Evolutionary conservation across 1,140 invertebrate genomes (phyloP), one percentile per base, ranked within the genome.

Genomic region (Musca domestica): DNA sequence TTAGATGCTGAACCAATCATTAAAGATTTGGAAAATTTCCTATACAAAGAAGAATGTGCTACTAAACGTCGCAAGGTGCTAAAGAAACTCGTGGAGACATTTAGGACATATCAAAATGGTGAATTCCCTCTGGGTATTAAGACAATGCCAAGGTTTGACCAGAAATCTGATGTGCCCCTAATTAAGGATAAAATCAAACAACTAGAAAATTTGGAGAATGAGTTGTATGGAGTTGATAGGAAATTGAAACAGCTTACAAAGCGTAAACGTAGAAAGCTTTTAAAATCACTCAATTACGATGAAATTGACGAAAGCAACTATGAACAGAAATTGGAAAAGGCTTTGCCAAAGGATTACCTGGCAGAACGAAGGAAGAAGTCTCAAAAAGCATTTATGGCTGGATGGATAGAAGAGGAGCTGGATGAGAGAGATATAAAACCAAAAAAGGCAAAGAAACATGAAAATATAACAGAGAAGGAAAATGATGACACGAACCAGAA

Each of bases 111-210:
- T 17, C 77, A 84, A 2, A 68, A 81, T 48, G 89, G 88, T 17
- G 79, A 83, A 47, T 91, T 89, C 81, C 89, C 89, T 6, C 69
- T 91, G 7, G 88, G 88, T 9, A 73, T 89, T 7, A 85, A 88
- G 63, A 80, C 81, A 67, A 76, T 88, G 46, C 75, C 77, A 7
- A 72, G 74, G 46, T 67, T 71, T 3, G 71, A 77, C 5, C 70
- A 71, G 2, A 67, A 74, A 23, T 64, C 71, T 2, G 48, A 77
- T 6, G 54, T 71, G 1, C 74, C 78, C 27, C 49, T 80, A 41
- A 74, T 81, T 2, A 74, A 80, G 48, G 70, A 80, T 23, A 81
- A 81, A 67, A 73, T 78, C 3, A 23, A 64, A 6, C 71, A 76
- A 47, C 68, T 75, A 5, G 74, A 80, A 23, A 66, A 77, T 19